Base-by-base conservation (phyloP, 2,797 vertebrate genomes). In the Epinephelus coioides region DNA sequence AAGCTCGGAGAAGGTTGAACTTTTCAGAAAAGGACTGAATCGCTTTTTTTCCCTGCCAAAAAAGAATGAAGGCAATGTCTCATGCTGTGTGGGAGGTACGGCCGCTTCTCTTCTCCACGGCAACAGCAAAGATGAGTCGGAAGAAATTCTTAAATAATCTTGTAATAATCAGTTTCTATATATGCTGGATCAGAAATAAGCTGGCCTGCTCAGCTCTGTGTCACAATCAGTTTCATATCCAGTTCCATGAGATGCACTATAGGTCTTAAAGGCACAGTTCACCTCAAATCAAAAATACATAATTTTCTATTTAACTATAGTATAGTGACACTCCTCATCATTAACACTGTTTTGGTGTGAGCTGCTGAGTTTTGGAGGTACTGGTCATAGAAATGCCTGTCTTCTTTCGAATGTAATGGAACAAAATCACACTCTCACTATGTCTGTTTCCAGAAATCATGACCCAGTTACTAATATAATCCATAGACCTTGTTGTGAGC, bases 1-100 rank as follows among this genome's bases (percentile, higher is more conserved):
- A 76, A 30, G n/a, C 51, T 75, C 25, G 10, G 65, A 12, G 47
- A 70, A 75, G 69, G 54, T 72, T 83, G 79, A 85, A 74, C 69
- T 74, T 84, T 79, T 70, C 69, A 73, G 61, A 56, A 44, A 82
- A 68, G 18, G 11, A 60, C 50, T 6, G 66, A 61, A 30, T 10
- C 44, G 6, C 34, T 34, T 11, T 18, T 50, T 78, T 69, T 17
- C 10, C 27, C 47, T 64, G 30, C 65, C 49, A 76, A 68, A 73
- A 61, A 62, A 38, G 10, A 80, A 70, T 56, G 62, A 81, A 70
- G 75, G 64, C 84, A 53, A 76, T 76, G 56, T 64, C 78, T 76
- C 44, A 53, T 14, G 55, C 56, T 68, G 76, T 27, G 79, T 81
- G 65, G 76, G 74, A 81, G 66, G 60, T 50, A n/a, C 44, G 43